These are phyloP conservation scores for Serrognathus titanus DNA, from an alignment of 2,888 invertebrate species.

Conservation along the genomic window DNA sequence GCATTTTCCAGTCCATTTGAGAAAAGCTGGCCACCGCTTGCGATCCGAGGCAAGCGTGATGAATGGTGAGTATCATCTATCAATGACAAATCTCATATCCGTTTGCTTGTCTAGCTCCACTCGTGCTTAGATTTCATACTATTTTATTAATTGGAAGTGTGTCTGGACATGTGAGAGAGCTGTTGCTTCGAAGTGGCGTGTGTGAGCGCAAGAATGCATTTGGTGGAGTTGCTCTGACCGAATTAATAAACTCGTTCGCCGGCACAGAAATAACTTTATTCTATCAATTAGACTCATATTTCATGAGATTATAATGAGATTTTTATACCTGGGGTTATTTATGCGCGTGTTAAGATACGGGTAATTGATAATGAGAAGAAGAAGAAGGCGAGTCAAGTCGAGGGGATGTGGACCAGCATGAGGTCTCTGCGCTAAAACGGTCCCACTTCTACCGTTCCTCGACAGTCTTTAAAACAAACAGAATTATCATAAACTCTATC, in stretches of 20 bases:
- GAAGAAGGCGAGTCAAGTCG: conserved; percentile 19
- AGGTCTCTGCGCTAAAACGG: conserved; percentile 18
- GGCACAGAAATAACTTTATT: conserved; percentile 32
- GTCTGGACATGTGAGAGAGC: background rate
- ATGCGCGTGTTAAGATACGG: conserved; percentile 42
- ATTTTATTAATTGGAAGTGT: conserved; percentile 27
- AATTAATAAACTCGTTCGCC: conserved; percentile 21
- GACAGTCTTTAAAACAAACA: conserved; percentile 24
- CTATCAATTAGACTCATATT: conserved; percentile 42
- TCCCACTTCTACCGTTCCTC: conserved; percentile 16
- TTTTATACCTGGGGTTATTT: conserved; percentile 42
- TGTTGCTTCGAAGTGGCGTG: background rate
- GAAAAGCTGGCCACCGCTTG: conserved; percentile 33
- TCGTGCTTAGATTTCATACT: conserved; percentile 27
- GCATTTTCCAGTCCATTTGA: conserved; percentile 45
- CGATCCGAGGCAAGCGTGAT: conserved; percentile 36
- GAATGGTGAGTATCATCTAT: conserved; percentile 48
- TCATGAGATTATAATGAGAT: conserved; percentile 42
- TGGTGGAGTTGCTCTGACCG: background rate
- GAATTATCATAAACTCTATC: conserved; percentile 26
- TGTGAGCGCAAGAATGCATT: background rate
- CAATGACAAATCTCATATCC: conserved; percentile 50
- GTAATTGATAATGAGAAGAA: conserved; percentile 42
- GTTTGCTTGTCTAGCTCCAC: conserved; percentile 33
- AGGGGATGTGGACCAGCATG: conserved; percentile 27